phyloP scores from a whole-genome alignment of 2,888 invertebrate genomes.

The Heliconius charithonia region DNA sequence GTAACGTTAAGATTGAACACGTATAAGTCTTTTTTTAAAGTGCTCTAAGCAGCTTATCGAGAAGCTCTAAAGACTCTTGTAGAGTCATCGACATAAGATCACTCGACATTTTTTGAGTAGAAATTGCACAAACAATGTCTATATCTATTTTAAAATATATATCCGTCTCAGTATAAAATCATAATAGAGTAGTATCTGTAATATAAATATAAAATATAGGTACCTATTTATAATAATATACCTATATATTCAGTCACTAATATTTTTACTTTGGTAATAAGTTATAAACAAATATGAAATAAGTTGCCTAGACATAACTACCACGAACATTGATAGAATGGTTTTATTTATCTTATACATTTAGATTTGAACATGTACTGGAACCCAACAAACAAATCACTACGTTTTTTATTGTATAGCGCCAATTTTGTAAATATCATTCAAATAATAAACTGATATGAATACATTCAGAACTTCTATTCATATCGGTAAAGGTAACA shows the following conservation, averaged over 20 bases:
- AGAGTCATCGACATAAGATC: constrained; percentile 9
- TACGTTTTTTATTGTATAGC: not conserved
- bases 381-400: not conserved
- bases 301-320: not conserved
- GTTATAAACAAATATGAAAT: not conserved
- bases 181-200: not conserved
- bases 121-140: not conserved
- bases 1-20: not conserved
- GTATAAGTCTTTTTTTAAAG: not conserved
- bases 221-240: not conserved
- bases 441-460: not conserved
- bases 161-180: not conserved
- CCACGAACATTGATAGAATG: not conserved
- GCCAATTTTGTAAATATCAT: not conserved
- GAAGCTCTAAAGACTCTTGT: constrained; percentile 13
- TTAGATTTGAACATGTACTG: not conserved
- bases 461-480: not conserved
- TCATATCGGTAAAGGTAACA: not conserved
- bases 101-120: constrained; percentile 2
- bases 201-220: not conserved
- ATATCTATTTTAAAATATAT: not conserved
- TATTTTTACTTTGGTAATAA: not conserved
- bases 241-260: not conserved
- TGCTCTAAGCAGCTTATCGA: constrained; percentile 4
- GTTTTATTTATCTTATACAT: not conserved